A percentile compares a stretch with the other conserved stretches of the same genome.
phyloP scores from a whole-genome alignment of 2,888 invertebrate genomes.

The Maniola hyperantus region DNA sequence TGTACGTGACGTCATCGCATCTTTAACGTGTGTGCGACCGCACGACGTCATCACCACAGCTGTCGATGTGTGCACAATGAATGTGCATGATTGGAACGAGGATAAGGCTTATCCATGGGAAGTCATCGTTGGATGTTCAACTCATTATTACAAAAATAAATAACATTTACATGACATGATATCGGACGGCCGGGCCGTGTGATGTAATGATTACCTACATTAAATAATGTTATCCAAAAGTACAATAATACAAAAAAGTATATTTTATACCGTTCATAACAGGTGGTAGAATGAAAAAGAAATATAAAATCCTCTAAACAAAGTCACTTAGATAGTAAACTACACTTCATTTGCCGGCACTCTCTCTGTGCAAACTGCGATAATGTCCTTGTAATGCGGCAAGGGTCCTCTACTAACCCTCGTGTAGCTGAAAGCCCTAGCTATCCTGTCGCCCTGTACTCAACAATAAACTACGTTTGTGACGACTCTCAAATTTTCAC shows the following conservation, averaged over 20 bases:
- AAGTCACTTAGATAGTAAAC: slow-evolving; percentile 41
- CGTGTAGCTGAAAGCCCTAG: slow-evolving; percentile 43
- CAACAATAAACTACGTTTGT: slow-evolving; percentile 38
- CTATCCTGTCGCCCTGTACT: slow-evolving; percentile 40
- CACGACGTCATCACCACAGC: slow-evolving; percentile 59
- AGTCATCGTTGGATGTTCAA: slow-evolving; percentile 23
- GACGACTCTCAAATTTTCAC: slow-evolving; percentile 35
- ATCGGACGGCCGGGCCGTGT: slow-evolving; percentile 1
- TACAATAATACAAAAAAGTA: too few species aligned
- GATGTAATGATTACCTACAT: background rate
- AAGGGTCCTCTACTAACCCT: slow-evolving; percentile 46
- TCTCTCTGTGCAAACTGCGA: slow-evolving; percentile 49
- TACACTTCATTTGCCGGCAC: slow-evolving; percentile 42
- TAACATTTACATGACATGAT: slow-evolving; percentile 14
- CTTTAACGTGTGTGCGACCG: slow-evolving; percentile 37
- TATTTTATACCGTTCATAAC: background rate
- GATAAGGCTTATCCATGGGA: slow-evolving; percentile 30
- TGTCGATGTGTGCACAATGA: slow-evolving; percentile 37
- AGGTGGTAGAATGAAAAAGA: background rate
- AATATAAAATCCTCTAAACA: slow-evolving; percentile 11
- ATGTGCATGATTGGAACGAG: slow-evolving; percentile 37
- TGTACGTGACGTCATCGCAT: slow-evolving; percentile 26
- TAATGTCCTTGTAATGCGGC: slow-evolving; percentile 50
- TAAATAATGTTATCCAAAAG: too few species aligned
- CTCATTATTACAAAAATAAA: slow-evolving; percentile 25